Evolutionary conservation across 2,888 invertebrate genomes (phyloP).

Genomic region (Pandemis corylana): DNA sequence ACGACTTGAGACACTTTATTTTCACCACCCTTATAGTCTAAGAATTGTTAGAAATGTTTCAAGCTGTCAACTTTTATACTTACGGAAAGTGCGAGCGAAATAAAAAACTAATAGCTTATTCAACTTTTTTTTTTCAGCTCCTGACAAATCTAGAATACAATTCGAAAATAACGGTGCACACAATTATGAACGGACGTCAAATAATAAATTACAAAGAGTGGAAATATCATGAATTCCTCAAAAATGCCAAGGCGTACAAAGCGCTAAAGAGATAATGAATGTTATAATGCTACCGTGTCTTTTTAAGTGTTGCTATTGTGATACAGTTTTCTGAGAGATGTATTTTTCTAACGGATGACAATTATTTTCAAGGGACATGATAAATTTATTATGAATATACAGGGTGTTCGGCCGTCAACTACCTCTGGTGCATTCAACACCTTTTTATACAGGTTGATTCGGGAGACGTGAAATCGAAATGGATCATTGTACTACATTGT

Average conservation of each 20-base stretch:
- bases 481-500: too few relatives aligned
- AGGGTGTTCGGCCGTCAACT: background rate
- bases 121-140: conserved; percentile 83
- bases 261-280: conserved; percentile 5
- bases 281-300: background rate
- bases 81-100: too few relatives aligned
- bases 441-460: background rate
- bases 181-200: conserved; percentile 90
- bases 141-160: conserved; percentile 89
- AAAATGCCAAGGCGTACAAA: conserved; percentile 54
- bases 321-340: background rate
- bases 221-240: conserved; percentile 64
- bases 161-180: conserved; percentile 88
- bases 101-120: background rate
- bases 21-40: too few relatives aligned
- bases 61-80: too few relatives aligned
- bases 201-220: conserved; percentile 74
- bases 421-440: background rate
- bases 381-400: background rate
- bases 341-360: background rate
- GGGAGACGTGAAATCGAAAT: too few relatives aligned
- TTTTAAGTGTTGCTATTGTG: background rate
- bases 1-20: too few relatives aligned
- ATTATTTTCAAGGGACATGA: background rate
- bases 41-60: too few relatives aligned